A percentile compares a stretch with the other conserved stretches of the same genome.
These are phyloP conservation scores for Eremobia ochroleuca DNA, from an alignment of 2,888 invertebrate genomes.

Conservation along the genomic window DNA sequence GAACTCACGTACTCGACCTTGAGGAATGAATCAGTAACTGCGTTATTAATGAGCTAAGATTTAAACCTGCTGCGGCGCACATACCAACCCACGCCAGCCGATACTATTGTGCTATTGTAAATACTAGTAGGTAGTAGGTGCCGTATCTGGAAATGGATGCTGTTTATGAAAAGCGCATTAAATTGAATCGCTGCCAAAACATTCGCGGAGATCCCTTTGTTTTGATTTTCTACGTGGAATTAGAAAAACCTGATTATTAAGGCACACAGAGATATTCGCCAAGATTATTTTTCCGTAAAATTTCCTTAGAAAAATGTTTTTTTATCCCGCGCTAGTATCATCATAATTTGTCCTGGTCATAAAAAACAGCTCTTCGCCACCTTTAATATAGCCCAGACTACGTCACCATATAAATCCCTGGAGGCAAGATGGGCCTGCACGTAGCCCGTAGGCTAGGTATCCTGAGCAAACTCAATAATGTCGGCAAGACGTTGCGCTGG, in stretches of 20 bases:
- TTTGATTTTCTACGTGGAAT: conserved; percentile 10
- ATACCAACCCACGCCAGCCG: conserved; percentile 36
- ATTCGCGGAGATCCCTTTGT: conserved; percentile 15
- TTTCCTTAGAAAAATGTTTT: not conserved
- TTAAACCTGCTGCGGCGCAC: conserved; percentile 36
- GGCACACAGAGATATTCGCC: no score
- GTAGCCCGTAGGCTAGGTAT: not conserved
- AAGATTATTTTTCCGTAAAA: not conserved
- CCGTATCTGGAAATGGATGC: conserved; percentile 24
- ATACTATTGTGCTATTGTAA: conserved; percentile 34
- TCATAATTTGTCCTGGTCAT: not conserved
- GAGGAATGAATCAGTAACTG: conserved; percentile 50
- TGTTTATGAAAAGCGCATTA: conserved; percentile 40
- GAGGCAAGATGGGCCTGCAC: not conserved
- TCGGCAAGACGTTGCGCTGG: not conserved
- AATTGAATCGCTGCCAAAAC: conserved; percentile 36
- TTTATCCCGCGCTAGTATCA: no score
- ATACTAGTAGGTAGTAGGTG: conserved; percentile 24
- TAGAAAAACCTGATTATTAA: not conserved
- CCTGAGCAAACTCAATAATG: conserved; percentile 28
- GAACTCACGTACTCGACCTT: conserved; percentile 47
- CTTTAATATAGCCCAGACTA: not conserved
- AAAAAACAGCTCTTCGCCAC: not conserved
- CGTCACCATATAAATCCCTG: not conserved
- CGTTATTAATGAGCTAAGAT: conserved; percentile 43